Percentiles rank a stretch among this genome's conserved stretches.
Evolutionary conservation across 2,113 vertebrate species (phyloP).

Genomic region (Gobiocypris rarus): DNA sequence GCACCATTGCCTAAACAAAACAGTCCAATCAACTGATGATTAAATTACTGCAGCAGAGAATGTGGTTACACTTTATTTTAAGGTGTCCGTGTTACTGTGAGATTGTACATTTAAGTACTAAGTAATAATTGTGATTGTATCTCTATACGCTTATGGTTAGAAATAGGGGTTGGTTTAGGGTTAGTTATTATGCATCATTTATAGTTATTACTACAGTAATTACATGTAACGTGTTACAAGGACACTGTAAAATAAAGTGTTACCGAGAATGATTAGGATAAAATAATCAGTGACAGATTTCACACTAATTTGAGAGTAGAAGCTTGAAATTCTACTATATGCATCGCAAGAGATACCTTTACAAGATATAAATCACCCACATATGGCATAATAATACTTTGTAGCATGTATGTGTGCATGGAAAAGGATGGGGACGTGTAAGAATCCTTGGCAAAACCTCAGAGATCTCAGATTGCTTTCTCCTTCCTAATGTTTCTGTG

Average conservation of each 20-base stretch:
- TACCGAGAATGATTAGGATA: background rate
- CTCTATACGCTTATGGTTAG: no score
- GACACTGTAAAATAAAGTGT: no score
- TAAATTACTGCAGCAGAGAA: background rate
- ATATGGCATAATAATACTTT: background rate
- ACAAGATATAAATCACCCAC: background rate
- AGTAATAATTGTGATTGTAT: no score
- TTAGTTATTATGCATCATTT: no score
- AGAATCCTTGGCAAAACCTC: constrained; percentile 22
- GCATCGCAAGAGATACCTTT: background rate
- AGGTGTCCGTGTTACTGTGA: no score
- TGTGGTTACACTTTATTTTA: no score
- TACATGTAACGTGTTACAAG: no score
- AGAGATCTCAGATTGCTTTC: constrained; percentile 48
- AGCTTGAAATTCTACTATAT: background rate
- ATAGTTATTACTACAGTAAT: no score
- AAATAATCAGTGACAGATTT: background rate
- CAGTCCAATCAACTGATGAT: background rate
- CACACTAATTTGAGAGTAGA: background rate
- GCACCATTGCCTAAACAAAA: constrained; percentile 72
- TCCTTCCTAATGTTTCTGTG: constrained; percentile 56
- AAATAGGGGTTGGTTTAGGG: no score
- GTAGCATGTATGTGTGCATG: background rate
- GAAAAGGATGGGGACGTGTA: constrained; percentile 9
- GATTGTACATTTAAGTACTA: no score